Evolutionary conservation across 1,140 invertebrate genomes (phyloP).

Genomic region (Pteromalus puparum): DNA sequence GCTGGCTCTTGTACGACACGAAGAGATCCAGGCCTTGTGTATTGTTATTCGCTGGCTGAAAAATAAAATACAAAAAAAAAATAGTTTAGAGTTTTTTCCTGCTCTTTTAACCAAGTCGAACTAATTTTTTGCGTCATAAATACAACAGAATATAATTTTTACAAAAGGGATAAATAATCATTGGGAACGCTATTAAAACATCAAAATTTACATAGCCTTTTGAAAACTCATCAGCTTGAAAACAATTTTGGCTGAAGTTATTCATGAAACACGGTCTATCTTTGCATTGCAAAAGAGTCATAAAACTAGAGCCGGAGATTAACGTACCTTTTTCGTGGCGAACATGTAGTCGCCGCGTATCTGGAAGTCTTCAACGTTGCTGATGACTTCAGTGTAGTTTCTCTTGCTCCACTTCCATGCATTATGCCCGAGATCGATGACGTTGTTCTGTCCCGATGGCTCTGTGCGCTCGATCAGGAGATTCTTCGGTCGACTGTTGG

Average conservation of each 20-base stretch:
- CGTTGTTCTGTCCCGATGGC: constrained; percentile 78
- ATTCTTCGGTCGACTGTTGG: constrained; percentile 69
- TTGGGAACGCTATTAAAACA: no score
- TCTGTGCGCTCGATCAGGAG: constrained; percentile 85
- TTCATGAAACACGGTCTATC: not conserved
- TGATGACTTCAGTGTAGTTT: constrained; percentile 77
- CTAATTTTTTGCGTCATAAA: no score
- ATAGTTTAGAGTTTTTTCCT: no score
- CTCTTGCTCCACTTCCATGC: constrained; percentile 58
- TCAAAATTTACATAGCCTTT: no score
- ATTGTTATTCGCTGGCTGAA: constrained; percentile 38
- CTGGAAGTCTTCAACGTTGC: constrained; percentile 87
- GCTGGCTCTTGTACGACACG: constrained; percentile 84
- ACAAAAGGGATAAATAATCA: not conserved
- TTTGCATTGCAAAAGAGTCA: not conserved
- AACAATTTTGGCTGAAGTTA: not conserved
- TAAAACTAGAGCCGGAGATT: not conserved
- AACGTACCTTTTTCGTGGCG: constrained; percentile 76
- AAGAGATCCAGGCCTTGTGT: constrained; percentile 81
- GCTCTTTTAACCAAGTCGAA: no score
- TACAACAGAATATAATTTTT: not conserved
- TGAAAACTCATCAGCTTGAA: not conserved
- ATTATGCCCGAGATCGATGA: constrained; percentile 77
- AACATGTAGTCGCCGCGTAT: constrained; percentile 91
- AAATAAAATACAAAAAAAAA: constrained; percentile 65